Evolutionary conservation across 2,888 invertebrate species (phyloP).

Genomic region (Quadroppia sp.): DNA sequence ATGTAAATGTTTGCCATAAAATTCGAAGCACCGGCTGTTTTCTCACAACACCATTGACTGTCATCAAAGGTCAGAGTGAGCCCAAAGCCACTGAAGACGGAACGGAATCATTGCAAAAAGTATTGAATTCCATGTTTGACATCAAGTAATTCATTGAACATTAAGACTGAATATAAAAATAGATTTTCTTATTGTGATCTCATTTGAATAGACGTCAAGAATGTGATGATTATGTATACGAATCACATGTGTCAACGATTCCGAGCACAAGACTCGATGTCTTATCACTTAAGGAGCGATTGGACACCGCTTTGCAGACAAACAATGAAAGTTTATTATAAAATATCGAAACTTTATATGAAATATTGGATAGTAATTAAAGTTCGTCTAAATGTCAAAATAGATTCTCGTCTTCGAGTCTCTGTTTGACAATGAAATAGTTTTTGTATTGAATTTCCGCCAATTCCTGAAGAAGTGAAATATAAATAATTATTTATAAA

Average conservation of each 20-base stretch:
- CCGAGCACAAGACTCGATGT: constrained; percentile 95
- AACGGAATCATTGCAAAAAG: background rate
- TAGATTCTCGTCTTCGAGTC: too few relatives aligned
- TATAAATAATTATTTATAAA: too few relatives aligned
- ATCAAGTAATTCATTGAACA: background rate
- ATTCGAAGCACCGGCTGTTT: background rate
- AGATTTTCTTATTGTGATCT: background rate
- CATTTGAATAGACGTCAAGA: background rate
- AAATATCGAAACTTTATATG: too few relatives aligned
- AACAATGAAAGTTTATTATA: too few relatives aligned
- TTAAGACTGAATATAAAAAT: background rate
- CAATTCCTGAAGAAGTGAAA: too few relatives aligned
- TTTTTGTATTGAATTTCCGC: too few relatives aligned
- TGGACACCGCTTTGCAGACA: constrained; percentile 83
- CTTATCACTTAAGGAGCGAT: constrained; percentile 89
- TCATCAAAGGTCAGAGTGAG: background rate
- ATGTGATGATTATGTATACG: constrained; percentile 16
- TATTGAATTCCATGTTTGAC: constrained; percentile 27
- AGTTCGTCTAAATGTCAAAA: too few relatives aligned
- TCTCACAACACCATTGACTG: background rate
- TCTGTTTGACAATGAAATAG: too few relatives aligned
- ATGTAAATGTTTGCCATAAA: too few relatives aligned
- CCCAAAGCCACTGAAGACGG: background rate
- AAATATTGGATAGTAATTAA: too few relatives aligned
- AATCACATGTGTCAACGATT: constrained; percentile 71